These are phyloP conservation scores for Corythornis madagascariensis DNA, from an alignment of 2,113 vertebrate genomes.

Conservation along the genomic window DNA sequence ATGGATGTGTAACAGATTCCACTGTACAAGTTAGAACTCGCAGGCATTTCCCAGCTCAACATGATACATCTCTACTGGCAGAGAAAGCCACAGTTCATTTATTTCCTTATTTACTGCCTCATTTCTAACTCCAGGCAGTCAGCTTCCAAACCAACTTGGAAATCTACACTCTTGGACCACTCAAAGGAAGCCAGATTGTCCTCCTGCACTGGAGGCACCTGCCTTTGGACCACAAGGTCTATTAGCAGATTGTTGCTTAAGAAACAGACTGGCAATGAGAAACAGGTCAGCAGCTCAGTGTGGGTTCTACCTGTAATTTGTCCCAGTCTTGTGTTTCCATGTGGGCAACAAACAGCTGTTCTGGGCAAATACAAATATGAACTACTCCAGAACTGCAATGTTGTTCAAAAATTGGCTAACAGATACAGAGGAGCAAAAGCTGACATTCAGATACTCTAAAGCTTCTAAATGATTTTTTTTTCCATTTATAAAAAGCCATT, in stretches of 20 bases:
- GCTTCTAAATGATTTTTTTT: background rate
- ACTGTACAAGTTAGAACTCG: background rate
- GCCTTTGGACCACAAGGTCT: background rate
- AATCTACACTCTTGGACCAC: background rate
- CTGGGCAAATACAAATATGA: background rate
- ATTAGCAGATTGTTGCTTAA: conserved; percentile 7
- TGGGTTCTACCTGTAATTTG: conserved; percentile 15
- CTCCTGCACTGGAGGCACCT: background rate
- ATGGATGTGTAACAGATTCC: background rate
- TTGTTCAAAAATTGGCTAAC: background rate
- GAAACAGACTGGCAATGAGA: conserved; percentile 5
- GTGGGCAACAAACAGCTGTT: background rate
- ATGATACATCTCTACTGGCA: background rate
- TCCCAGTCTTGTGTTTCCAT: background rate
- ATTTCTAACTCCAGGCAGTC: background rate
- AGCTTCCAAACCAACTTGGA: background rate
- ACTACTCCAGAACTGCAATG: background rate
- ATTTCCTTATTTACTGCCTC: background rate
- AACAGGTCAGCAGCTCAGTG: background rate
- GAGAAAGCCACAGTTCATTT: background rate
- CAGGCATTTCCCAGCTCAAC: background rate
- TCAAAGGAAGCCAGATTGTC: background rate
- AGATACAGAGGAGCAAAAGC: background rate
- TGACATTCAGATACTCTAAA: background rate
- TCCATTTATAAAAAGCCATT: background rate